Evolutionary conservation across 2,113 vertebrate genomes (phyloP), one percentile per base, ranked within the genome.

Genomic region (Xiphophorus couchianus): DNA sequence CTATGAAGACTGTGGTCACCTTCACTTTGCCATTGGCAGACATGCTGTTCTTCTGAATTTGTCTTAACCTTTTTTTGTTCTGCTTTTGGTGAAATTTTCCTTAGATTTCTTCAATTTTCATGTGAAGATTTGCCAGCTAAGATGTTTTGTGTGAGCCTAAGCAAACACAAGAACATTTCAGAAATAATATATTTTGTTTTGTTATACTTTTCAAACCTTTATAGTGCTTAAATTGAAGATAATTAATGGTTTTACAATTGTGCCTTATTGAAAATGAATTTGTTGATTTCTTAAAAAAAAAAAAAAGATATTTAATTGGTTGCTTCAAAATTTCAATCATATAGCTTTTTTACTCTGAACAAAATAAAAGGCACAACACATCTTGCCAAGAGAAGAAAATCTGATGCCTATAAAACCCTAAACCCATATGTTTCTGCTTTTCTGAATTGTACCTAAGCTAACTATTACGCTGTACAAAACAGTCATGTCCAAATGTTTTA

Each of bases 391-490:
- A 35, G 19, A 10, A 31, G 30, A 76, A 37, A 27, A 58, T 33
- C 9, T 5, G 6, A 1, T 61, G 65, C 71, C 66, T 73, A 58
- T 58, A 10, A 58, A 58, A 58, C 51, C 51, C 51, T 58, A 25
- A 25, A 58, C 9, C 51, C 51, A n/a, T n/a, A n/a, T 58, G 19
- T 58, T 70, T 74, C 74, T 78, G 33, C 84, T 86, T 81, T 62
- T 75, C 73, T 74, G 74, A 84, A 74, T 69, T 61, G 62, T 86
- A 84, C 66, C 84, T 76, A 87, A 86, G 74, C 70, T 77, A 83
- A 69, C 68, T 82, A 60, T 86, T 75, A 84, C 73, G 76, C 69
- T 92, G 88, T 91, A 92, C 64, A 91, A 86, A 91, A 78, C 29
- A 77, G 90, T 69, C 82, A 79, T 88, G 83, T 62, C 64, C 85